A percentile compares a stretch with the other conserved stretches of the same genome.
Evolutionary conservation across 2,113 vertebrate species (phyloP).

Genomic region (Geococcyx californianus): DNA sequence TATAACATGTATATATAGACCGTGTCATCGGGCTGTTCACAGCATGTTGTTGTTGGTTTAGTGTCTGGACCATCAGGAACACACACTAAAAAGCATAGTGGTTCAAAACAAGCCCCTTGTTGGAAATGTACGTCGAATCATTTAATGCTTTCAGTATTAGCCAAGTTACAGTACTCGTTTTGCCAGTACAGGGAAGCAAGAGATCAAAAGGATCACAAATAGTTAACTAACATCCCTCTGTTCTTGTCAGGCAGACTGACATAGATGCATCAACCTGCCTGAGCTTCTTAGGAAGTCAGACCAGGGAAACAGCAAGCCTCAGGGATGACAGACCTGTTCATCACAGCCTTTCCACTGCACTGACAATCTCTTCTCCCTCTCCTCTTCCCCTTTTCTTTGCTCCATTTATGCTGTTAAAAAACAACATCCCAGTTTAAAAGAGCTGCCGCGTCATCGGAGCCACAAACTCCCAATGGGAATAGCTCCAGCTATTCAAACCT

Average conservation of each 20-base stretch:
- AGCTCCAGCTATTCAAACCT: neutral
- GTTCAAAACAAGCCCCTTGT: neutral
- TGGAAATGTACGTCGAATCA: neutral
- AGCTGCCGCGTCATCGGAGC: neutral
- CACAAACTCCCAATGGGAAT: neutral
- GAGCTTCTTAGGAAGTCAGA: neutral
- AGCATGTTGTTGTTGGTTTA: neutral
- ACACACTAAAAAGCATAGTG: neutral
- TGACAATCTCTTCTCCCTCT: neutral
- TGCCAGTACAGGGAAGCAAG: neutral
- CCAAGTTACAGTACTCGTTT: neutral
- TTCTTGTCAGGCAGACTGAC: neutral
- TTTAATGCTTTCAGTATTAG: neutral
- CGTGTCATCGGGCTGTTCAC: neutral
- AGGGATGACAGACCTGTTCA: neutral
- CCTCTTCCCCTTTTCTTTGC: neutral
- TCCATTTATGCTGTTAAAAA: neutral
- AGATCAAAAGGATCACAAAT: conserved; percentile 28
- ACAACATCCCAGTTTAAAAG: neutral
- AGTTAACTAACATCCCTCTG: neutral
- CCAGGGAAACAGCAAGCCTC: neutral
- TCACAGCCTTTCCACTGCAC: neutral
- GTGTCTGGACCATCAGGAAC: neutral
- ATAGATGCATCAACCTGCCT: neutral
- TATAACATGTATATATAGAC: no score